Evolutionary conservation across 1,140 invertebrate species (phyloP).

Genomic region (Brachionus manjavacas): DNA sequence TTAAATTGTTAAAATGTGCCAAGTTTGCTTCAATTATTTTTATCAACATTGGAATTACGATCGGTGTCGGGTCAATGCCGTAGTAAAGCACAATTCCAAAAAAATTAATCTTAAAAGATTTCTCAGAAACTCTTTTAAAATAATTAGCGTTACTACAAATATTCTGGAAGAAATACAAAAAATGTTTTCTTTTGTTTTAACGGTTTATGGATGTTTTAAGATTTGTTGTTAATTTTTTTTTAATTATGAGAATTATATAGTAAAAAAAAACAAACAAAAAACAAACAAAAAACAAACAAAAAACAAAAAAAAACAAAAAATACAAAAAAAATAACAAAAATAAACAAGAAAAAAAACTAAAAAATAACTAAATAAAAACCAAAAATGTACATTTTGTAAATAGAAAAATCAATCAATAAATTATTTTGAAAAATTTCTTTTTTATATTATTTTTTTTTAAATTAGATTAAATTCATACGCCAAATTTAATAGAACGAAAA

Average conservation of each 20-base stretch:
- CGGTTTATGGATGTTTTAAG: neutral
- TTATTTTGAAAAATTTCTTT: neutral
- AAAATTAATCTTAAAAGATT: neutral
- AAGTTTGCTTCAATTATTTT: neutral
- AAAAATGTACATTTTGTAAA: neutral
- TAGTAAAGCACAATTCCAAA: neutral
- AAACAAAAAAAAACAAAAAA: neutral
- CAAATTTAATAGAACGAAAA: neutral
- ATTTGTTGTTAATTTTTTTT: neutral
- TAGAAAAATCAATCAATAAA: neutral
- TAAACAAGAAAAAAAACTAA: neutral
- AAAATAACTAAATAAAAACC: neutral
- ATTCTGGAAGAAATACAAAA: neutral
- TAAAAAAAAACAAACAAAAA: neutral
- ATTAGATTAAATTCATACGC: neutral
- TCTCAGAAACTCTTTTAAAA: neutral
- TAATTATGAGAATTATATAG: neutral
- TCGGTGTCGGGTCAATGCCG: neutral
- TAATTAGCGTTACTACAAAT: neutral
- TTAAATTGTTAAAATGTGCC: neutral
- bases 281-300: neutral
- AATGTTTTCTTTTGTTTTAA: neutral
- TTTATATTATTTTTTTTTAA: neutral
- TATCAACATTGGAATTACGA: neutral
- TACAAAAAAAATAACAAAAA: neutral